phyloP scores from a whole-genome alignment of 2,888 invertebrate genomes.

The Ommatoiulus sabulosus region DNA sequence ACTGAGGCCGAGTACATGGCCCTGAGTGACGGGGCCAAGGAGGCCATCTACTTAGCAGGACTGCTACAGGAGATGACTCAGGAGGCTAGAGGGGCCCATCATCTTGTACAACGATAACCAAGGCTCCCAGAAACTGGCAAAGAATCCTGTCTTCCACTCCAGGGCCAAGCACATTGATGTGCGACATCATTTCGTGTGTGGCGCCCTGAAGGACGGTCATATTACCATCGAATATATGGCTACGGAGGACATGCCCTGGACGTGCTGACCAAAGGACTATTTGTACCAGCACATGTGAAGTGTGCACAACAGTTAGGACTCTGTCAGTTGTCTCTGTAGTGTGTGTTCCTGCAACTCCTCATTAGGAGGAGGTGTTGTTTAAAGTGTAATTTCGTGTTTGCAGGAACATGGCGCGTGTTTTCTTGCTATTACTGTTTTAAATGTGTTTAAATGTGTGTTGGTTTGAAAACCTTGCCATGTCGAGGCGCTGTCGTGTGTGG shows the following conservation, averaged over 20 bases:
- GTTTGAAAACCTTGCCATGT: no score
- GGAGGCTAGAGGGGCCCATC: not conserved
- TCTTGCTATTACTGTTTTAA: no score
- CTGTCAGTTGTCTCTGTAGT: no score
- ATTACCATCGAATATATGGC: conserved; percentile 51
- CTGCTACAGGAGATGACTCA: conserved; percentile 14
- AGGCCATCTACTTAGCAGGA: conserved; percentile 46
- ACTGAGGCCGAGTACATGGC: conserved; percentile 57
- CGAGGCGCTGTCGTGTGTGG: no score
- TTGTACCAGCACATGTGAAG: conserved; percentile 16
- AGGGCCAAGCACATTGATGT: conserved; percentile 62
- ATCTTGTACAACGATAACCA: conserved; percentile 60
- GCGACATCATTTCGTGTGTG: conserved; percentile 60
- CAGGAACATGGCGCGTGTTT: no score
- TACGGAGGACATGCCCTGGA: conserved; percentile 52
- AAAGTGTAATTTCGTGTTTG: no score
- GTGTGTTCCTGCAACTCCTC: no score
- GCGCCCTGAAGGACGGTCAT: conserved; percentile 52
- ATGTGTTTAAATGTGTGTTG: no score
- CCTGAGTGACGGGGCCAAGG: conserved; percentile 41
- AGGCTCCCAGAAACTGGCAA: conserved; percentile 59
- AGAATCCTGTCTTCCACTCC: conserved; percentile 60
- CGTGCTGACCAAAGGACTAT: conserved; percentile 53
- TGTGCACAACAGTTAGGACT: not conserved
- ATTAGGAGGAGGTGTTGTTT: no score